Percentiles rank a stretch among this genome's conserved stretches.
These are phyloP conservation scores for Drosophila pseudotalamancana DNA, from an alignment of 2,888 invertebrate genomes.

Conservation along the genomic window DNA sequence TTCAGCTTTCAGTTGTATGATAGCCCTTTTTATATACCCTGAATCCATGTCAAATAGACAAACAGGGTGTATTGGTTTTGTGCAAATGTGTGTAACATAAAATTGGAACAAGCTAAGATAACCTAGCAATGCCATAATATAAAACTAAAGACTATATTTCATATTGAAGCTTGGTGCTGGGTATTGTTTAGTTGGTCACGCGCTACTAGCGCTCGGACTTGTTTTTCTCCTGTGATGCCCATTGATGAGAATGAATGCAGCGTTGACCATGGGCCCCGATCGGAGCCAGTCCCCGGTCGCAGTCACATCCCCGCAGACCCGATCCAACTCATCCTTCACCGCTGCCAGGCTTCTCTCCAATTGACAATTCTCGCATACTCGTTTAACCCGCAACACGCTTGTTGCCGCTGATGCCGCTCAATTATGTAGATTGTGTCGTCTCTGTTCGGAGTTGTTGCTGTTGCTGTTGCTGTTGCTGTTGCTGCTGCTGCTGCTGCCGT, in stretches of 20 bases:
- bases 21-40: slow-evolving; percentile 7
- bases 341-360: slow-evolving; percentile 63
- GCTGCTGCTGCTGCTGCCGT: slow-evolving; percentile 30
- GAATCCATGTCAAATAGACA: neutral
- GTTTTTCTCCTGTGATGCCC: slow-evolving; percentile 11
- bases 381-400: slow-evolving; percentile 71
- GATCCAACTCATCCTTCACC: slow-evolving; percentile 18
- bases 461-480: slow-evolving; percentile 26
- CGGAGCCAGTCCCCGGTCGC: neutral
- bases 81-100: neutral
- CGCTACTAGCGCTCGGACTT: neutral
- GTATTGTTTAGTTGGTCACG: neutral
- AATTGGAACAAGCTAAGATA: too few relatives aligned
- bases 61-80: neutral
- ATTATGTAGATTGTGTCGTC: slow-evolving; percentile 70
- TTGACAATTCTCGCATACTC: slow-evolving; percentile 73
- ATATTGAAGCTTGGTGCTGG: neutral
- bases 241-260: slow-evolving; percentile 54
- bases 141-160: too few relatives aligned
- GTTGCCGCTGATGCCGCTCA: slow-evolving; percentile 61
- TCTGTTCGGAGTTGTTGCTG: slow-evolving; percentile 48
- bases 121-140: too few relatives aligned
- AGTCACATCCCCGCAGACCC: neutral
- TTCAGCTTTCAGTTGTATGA: slow-evolving; percentile 34
- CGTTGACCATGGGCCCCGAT: slow-evolving; percentile 15